Evolutionary conservation across 2,888 invertebrate genomes (phyloP).

Genomic region (Drosophila pegasa): DNA sequence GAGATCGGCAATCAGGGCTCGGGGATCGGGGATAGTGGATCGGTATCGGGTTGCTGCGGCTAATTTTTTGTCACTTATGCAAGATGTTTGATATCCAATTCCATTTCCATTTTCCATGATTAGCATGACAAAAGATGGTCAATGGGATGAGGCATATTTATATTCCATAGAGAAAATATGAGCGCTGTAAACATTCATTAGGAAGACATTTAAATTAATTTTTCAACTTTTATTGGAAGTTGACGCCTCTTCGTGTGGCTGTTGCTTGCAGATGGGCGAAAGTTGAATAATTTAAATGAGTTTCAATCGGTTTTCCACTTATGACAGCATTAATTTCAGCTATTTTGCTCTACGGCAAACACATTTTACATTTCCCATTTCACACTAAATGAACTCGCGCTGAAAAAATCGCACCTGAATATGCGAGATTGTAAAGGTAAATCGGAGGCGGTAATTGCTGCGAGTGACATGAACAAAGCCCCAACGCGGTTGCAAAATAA

Average conservation of each 20-base stretch:
- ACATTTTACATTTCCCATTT: slow-evolving; percentile 16
- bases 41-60: slow-evolving; percentile 39
- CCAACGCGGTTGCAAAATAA: slow-evolving; percentile 36
- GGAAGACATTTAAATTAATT: slow-evolving; percentile 79
- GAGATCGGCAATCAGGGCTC: neutral
- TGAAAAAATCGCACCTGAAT: slow-evolving; percentile 12
- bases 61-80: slow-evolving; percentile 74
- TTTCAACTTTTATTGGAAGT: slow-evolving; percentile 50
- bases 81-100: slow-evolving; percentile 45
- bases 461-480: slow-evolving; percentile 56
- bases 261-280: slow-evolving; percentile 24
- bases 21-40: neutral
- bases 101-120: slow-evolving; percentile 53
- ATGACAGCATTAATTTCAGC: neutral
- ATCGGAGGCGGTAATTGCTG: slow-evolving; percentile 45
- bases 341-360: slow-evolving; percentile 26
- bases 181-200: slow-evolving; percentile 69
- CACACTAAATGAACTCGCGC: slow-evolving; percentile 10
- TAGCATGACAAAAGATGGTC: slow-evolving; percentile 61
- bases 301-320: slow-evolving; percentile 1
- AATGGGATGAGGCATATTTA: slow-evolving; percentile 10
- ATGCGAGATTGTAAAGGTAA: slow-evolving; percentile 38
- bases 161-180: slow-evolving; percentile 50
- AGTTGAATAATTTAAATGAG: slow-evolving; percentile 21
- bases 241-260: slow-evolving; percentile 17